Evolutionary conservation across 2,888 invertebrate species (phyloP).

Genomic region (Terebella lapidaria): DNA sequence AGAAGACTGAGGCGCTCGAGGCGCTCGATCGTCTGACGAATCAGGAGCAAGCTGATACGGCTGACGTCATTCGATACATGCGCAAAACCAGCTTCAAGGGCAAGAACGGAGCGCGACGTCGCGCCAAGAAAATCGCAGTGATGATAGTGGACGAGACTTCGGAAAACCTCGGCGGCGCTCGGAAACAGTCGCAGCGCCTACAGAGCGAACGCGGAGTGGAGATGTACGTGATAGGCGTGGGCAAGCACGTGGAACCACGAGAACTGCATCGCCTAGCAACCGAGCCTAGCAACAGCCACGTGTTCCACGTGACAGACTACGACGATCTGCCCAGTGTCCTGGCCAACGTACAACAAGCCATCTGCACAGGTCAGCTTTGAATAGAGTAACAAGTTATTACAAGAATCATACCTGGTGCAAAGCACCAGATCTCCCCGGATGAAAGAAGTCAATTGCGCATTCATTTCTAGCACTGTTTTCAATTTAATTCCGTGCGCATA

Average conservation of each 20-base stretch:
- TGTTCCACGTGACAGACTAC: conserved; percentile 31
- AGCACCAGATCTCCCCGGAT: too few relatives aligned
- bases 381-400: too few relatives aligned
- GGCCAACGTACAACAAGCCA: background rate
- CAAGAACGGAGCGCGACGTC: conserved; percentile 11
- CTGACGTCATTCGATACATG: conserved; percentile 10
- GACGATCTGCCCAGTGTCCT: conserved; percentile 28
- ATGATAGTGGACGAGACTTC: conserved; percentile 15
- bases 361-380: background rate
- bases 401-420: too few relatives aligned
- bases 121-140: conserved; percentile 15
- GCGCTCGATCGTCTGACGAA: conserved; percentile 6
- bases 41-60: conserved; percentile 1
- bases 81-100: conserved; percentile 3
- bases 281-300: conserved; percentile 14
- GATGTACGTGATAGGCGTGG: conserved; percentile 18
- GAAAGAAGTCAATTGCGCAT: too few relatives aligned
- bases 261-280: conserved; percentile 3
- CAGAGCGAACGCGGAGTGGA: conserved; percentile 5
- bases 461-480: too few relatives aligned
- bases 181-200: conserved; percentile 12
- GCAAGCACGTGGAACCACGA: background rate
- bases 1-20: conserved; percentile 8
- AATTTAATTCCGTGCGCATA: too few relatives aligned
- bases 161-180: background rate